phyloP scores from a whole-genome alignment of 2,113 vertebrate species.

The Vulpes lagopus region DNA sequence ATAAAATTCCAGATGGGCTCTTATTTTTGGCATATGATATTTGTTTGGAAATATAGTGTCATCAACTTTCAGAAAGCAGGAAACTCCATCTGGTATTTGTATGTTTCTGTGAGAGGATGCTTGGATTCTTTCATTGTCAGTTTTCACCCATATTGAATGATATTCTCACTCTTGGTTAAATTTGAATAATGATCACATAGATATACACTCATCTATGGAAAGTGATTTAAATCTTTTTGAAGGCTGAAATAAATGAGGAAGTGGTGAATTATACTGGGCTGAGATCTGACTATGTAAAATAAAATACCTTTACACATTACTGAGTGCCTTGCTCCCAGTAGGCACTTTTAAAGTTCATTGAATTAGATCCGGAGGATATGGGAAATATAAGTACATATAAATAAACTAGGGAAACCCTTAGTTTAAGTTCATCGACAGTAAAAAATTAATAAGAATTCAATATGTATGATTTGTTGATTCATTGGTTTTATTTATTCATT shows the following conservation, averaged over 20 bases:
- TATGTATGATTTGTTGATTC: background rate
- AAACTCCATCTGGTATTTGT: slow-evolving; percentile 64
- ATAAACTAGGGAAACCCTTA: background rate
- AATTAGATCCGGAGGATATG: background rate
- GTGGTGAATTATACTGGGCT: background rate
- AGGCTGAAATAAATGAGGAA: background rate
- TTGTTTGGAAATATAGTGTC: slow-evolving; percentile 68
- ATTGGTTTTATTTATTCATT: background rate
- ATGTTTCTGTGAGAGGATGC: background rate
- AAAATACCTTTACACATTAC: background rate
- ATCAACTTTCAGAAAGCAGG: slow-evolving; percentile 59
- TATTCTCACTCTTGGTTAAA: slow-evolving; percentile 17
- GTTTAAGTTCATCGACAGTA: background rate
- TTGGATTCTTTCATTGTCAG: background rate
- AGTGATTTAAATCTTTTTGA: background rate
- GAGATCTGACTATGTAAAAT: background rate
- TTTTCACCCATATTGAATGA: background rate
- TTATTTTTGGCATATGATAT: slow-evolving; percentile 57
- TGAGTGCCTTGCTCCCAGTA: background rate
- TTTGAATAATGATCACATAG: background rate
- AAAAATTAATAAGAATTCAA: background rate
- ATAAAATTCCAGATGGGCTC: slow-evolving; percentile 73
- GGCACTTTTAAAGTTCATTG: background rate
- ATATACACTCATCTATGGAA: background rate
- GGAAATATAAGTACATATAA: background rate